Evolutionary conservation across 2,797 vertebrate species (phyloP).

Genomic region (Alfaro cultratus): DNA sequence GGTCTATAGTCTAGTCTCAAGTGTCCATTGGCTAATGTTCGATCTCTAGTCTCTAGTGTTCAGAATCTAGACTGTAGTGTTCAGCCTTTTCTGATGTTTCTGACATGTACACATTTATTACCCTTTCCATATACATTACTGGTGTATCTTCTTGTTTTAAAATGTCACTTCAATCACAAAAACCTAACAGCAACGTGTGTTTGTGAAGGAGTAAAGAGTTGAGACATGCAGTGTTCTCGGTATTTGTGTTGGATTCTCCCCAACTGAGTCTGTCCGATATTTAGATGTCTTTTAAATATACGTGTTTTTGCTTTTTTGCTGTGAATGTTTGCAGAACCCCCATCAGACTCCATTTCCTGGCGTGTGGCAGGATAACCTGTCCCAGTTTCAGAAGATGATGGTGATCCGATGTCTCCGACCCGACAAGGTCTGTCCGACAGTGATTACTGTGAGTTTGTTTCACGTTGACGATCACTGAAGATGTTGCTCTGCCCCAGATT

Average conservation of each 20-base stretch:
- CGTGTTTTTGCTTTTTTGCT: constrained; percentile 18
- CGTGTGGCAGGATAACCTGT: constrained; percentile 81
- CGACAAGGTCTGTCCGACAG: constrained; percentile 81
- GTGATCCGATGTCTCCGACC: constrained; percentile 87
- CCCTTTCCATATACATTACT: no score
- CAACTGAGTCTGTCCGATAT: background rate
- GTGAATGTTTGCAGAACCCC: constrained; percentile 75
- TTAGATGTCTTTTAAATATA: background rate
- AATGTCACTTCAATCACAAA: background rate
- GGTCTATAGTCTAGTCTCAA: no score
- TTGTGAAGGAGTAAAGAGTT: background rate
- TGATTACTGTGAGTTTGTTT: background rate
- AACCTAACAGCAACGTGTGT: background rate
- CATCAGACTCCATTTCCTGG: constrained; percentile 84
- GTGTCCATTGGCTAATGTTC: no score
- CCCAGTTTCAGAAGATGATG: constrained; percentile 88
- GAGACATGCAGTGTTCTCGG: background rate
- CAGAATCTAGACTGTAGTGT: no score
- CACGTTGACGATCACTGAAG: background rate
- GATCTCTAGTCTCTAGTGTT: no score
- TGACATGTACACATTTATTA: background rate
- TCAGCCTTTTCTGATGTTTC: background rate
- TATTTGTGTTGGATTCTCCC: background rate
- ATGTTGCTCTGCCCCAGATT: constrained; percentile 69
- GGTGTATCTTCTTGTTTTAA: background rate